A percentile compares a stretch with the other conserved stretches of the same genome.
These are phyloP conservation scores for Limnephilus lunatus DNA, from an alignment of 2,888 invertebrate species.

Conservation along the genomic window DNA sequence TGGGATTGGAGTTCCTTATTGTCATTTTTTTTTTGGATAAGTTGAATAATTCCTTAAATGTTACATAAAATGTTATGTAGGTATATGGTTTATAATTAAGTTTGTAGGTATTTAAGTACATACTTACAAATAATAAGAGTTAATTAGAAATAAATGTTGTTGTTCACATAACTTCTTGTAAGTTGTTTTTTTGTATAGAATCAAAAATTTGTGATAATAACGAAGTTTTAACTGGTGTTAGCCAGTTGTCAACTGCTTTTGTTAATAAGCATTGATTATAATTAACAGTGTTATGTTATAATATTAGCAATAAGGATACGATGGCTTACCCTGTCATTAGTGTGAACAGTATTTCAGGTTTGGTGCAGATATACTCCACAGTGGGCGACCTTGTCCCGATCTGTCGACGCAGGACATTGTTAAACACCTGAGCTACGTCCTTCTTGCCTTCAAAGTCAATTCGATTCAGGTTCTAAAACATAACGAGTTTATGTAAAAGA, in stretches of 20 bases:
- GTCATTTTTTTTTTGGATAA: no score
- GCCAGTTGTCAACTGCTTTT: background rate
- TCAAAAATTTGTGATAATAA: background rate
- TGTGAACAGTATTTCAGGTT: slow-evolving; percentile 97
- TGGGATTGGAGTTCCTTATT: no score
- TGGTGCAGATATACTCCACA: slow-evolving; percentile 98
- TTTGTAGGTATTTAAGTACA: no score
- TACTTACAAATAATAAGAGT: no score
- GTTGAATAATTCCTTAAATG: no score
- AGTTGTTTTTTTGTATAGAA: background rate
- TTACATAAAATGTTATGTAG: no score
- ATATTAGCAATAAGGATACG: background rate
- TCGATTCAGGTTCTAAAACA: slow-evolving; percentile 81
- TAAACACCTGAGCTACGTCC: slow-evolving; percentile 99
- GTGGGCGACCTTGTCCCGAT: slow-evolving; percentile 98
- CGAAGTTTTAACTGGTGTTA: background rate
- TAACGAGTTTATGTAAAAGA: slow-evolving; percentile 44
- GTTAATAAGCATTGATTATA: background rate
- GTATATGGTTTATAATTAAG: no score
- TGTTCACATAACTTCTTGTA: background rate
- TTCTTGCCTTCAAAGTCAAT: slow-evolving; percentile 96
- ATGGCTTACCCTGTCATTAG: slow-evolving; percentile 92
- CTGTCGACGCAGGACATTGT: slow-evolving; percentile 98
- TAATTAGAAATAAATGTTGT: no score
- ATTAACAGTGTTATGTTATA: background rate